A percentile compares a stretch with the other conserved stretches of the same genome.
phyloP scores from a whole-genome alignment of 2,888 invertebrate species.

The Clunio marinus region DNA sequence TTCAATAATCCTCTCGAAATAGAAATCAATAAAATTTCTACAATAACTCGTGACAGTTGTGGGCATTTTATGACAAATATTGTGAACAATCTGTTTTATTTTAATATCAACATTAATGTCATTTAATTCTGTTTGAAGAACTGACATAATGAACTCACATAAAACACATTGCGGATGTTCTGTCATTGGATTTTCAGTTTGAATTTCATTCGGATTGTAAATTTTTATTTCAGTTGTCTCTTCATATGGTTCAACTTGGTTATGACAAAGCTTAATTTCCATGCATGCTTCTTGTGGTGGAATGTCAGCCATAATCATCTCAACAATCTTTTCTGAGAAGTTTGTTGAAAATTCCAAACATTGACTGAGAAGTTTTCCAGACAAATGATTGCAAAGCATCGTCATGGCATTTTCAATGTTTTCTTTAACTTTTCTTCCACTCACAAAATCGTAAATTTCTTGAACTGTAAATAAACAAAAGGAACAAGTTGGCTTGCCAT shows the following conservation, averaged over 20 bases:
- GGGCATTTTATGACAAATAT: not conserved
- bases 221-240: conserved; percentile 47
- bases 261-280: conserved; percentile 70
- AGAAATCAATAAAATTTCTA: not conserved
- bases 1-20: conserved; percentile 62
- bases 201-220: conserved; percentile 52
- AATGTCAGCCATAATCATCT: conserved; percentile 74
- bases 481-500: conserved; percentile 69
- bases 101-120: conserved; percentile 56
- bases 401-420: conserved; percentile 66
- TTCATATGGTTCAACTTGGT: too few species aligned
- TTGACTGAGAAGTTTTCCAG: conserved; percentile 59
- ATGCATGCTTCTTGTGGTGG: conserved; percentile 73
- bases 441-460: conserved; percentile 68
- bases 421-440: conserved; percentile 68
- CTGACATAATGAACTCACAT: conserved; percentile 69
- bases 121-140: conserved; percentile 62
- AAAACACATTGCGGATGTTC: conserved; percentile 58
- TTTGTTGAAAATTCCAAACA: conserved; percentile 72
- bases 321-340: conserved; percentile 71
- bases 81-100: not conserved
- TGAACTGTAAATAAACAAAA: conserved; percentile 77
- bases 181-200: conserved; percentile 43
- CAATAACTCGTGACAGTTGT: not conserved
- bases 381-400: conserved; percentile 65